Conservation (phyloP, 2,113 vertebrate species). For the Psammodynastes pulverulentus region DNA sequence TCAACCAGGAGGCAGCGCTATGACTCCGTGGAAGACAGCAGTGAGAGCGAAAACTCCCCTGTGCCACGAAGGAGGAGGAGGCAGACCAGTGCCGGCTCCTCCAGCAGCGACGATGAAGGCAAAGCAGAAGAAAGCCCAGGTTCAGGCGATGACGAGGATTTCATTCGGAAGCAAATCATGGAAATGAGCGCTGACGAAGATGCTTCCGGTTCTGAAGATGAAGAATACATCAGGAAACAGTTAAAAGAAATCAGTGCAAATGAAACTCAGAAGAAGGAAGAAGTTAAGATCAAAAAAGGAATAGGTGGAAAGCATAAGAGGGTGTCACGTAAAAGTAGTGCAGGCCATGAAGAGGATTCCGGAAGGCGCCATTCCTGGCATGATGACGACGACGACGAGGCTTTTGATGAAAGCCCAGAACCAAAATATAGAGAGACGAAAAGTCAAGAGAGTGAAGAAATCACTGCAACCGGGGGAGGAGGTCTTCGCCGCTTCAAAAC, state of each 20-base stretch:
- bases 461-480: constrained; percentile 64
- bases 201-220: constrained; percentile 84
- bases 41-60: constrained; percentile 87
- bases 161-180: constrained; percentile 88
- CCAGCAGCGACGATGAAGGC: constrained; percentile 90
- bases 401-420: constrained; percentile 75
- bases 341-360: constrained; percentile 82
- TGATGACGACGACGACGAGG: constrained; percentile 69
- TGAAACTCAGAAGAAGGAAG: constrained; percentile 70
- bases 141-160: constrained; percentile 91
- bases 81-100: constrained; percentile 76
- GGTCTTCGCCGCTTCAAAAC: constrained; percentile 81
- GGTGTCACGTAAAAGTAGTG: constrained; percentile 67
- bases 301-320: constrained; percentile 66
- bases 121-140: constrained; percentile 85
- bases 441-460: constrained; percentile 79
- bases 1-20: constrained; percentile 67
- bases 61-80: constrained; percentile 76
- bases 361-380: constrained; percentile 79
- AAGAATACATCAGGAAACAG: constrained; percentile 76
- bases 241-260: constrained; percentile 70
- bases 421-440: constrained; percentile 77
- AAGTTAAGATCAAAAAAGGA: constrained; percentile 68
- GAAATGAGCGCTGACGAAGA: constrained; percentile 89
- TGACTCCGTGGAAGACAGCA: constrained; percentile 84